phyloP scores from a whole-genome alignment of 1,140 invertebrate genomes.

The Andricus grossulariae region DNA sequence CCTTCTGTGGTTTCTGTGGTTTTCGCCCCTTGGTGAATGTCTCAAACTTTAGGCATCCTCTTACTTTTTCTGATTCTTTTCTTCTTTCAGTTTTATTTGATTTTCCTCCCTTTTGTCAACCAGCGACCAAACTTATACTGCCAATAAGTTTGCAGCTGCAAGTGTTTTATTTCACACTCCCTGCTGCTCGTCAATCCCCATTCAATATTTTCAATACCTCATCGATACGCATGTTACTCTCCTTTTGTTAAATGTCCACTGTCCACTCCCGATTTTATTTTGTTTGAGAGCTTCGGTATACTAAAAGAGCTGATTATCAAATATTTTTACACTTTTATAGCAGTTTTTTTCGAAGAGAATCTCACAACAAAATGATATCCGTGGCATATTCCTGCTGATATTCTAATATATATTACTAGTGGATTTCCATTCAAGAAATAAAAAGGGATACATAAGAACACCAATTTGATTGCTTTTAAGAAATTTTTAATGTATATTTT shows the following conservation, averaged over 20 bases:
- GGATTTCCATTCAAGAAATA: no score
- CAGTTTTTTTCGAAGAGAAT: no score
- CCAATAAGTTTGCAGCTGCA: conserved; percentile 12
- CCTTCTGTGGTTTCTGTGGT: neutral
- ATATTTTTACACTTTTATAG: no score
- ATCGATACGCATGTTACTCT: neutral
- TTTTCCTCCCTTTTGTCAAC: neutral
- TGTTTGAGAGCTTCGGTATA: neutral
- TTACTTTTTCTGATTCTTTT: conserved; percentile 30
- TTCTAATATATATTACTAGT: no score
- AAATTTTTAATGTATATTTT: no score
- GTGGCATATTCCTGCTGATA: no score
- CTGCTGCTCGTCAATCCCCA: conserved; percentile 17
- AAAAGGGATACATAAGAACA: no score
- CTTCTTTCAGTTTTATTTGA: conserved; percentile 10
- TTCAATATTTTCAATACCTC: conserved; percentile 6
- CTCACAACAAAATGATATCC: no score
- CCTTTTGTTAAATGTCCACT: neutral
- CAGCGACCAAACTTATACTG: no score
- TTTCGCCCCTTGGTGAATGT: neutral
- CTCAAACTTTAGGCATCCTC: neutral
- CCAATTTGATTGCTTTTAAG: no score
- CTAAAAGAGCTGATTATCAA: no score
- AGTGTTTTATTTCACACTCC: conserved; percentile 33
- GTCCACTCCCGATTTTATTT: conserved; percentile 13